Evolutionary conservation across 2,888 invertebrate genomes (phyloP).

Genomic region (Hypsopygia costalis): DNA sequence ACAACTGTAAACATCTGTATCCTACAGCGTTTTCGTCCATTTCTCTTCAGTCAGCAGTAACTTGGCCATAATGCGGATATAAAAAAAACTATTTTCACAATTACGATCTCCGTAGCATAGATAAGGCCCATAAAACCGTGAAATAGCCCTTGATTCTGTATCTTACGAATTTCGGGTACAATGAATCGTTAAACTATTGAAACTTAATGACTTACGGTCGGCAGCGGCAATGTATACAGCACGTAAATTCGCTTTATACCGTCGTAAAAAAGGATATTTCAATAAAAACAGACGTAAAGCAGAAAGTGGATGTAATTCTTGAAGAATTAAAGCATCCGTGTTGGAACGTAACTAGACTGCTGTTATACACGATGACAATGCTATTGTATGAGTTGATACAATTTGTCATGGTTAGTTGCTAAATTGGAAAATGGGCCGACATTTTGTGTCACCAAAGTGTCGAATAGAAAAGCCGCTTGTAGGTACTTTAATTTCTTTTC

Average conservation of each 20-base stretch:
- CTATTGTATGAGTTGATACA: conserved; percentile 2
- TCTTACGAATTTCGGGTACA: conserved; percentile 4
- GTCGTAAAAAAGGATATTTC: conserved; percentile 8
- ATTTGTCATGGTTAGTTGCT: conserved; percentile 5
- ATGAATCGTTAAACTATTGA: conserved; percentile 7
- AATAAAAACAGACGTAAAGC: conserved; percentile 7
- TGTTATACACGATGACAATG: conserved; percentile 9
- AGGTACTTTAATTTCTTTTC: neutral
- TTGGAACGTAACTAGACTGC: conserved; percentile 6
- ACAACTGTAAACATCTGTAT: conserved; percentile 1
- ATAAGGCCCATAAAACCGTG: conserved; percentile 2
- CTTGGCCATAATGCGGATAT: conserved; percentile 2
- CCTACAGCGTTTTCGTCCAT: conserved; percentile 1
- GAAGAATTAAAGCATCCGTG: conserved; percentile 7
- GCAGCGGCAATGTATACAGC: conserved; percentile 1
- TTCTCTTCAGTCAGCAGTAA: neutral
- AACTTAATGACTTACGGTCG: conserved; percentile 4
- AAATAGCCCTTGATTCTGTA: neutral
- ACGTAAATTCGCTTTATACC: conserved; percentile 4
- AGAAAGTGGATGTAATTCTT: conserved; percentile 9
- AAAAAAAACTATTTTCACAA: conserved; percentile 2
- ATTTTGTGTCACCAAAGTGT: neutral
- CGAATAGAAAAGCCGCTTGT: neutral
- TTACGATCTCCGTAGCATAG: conserved; percentile 4
- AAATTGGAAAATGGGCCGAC: conserved; percentile 4